These are phyloP conservation scores for Oreotragus oreotragus DNA, from an alignment of 2,113 vertebrate genomes.

Conservation along the genomic window DNA sequence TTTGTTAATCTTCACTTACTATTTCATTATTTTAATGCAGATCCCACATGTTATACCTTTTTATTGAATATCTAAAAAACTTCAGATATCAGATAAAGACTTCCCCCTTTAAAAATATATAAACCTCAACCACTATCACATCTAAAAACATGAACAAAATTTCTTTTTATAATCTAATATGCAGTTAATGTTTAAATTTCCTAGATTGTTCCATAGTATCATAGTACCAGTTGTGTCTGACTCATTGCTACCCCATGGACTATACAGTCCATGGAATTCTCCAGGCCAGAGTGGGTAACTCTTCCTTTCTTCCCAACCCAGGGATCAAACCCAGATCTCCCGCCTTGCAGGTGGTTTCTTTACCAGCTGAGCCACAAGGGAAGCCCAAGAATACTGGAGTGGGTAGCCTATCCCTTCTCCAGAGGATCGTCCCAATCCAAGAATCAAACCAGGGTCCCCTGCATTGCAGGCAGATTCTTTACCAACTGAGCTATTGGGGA, in stretches of 20 bases:
- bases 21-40: conserved; percentile 1
- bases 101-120: neutral
- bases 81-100: neutral
- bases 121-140: neutral
- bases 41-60: neutral
- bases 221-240: neutral
- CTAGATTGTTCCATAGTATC: neutral
- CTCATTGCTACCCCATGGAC: neutral
- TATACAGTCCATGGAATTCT: neutral
- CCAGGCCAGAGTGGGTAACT: neutral
- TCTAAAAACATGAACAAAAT: neutral
- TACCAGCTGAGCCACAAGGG: neutral
- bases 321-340: neutral
- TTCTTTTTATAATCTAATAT: neutral
- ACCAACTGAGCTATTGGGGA: neutral
- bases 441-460: neutral
- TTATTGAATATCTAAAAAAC: neutral
- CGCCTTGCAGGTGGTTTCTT: neutral
- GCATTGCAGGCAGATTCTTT: neutral
- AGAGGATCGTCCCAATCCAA: neutral
- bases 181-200: neutral
- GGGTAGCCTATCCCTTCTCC: neutral
- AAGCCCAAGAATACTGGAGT: neutral
- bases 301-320: neutral
- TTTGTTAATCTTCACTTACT: neutral